A percentile compares a stretch with the other conserved stretches of the same genome.
Evolutionary conservation across 2,888 invertebrate species (phyloP).

Genomic region (Hoplodrina blanda): DNA sequence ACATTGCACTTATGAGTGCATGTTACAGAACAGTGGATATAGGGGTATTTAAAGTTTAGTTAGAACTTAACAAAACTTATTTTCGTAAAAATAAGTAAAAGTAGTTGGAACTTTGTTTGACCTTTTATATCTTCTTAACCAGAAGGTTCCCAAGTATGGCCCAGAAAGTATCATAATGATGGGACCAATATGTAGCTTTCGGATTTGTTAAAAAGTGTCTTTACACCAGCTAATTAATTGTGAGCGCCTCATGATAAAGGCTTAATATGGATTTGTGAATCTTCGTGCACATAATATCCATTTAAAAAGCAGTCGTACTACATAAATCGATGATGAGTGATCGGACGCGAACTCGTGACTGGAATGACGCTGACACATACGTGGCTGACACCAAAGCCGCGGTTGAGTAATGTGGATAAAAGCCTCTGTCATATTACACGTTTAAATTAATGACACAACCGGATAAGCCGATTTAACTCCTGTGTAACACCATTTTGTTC

Average conservation of each 20-base stretch:
- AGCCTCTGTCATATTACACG: slow-evolving; percentile 30
- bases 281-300: slow-evolving; percentile 13
- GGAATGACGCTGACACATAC: slow-evolving; percentile 17
- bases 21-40: too few relatives aligned
- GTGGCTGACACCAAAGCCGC: slow-evolving; percentile 20
- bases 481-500: slow-evolving; percentile 16
- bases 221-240: too few relatives aligned
- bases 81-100: too few relatives aligned
- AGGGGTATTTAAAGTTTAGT: too few relatives aligned
- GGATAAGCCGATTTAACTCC: slow-evolving; percentile 37
- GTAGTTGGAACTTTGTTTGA: too few relatives aligned
- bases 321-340: slow-evolving; percentile 24
- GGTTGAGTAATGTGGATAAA: slow-evolving; percentile 18
- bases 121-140: too few relatives aligned
- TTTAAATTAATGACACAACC: slow-evolving; percentile 30
- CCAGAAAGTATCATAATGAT: too few relatives aligned
- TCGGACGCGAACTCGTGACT: slow-evolving; percentile 32
- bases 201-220: too few relatives aligned
- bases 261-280: slow-evolving; percentile 11
- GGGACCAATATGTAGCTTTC: background rate
- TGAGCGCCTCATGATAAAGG: slow-evolving; percentile 4
- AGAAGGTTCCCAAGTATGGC: too few relatives aligned
- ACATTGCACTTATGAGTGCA: too few relatives aligned
- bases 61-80: too few relatives aligned
- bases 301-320: slow-evolving; percentile 23